phyloP scores from a whole-genome alignment of 2,113 vertebrate species.

The Hemiscyllium ocellatum region DNA sequence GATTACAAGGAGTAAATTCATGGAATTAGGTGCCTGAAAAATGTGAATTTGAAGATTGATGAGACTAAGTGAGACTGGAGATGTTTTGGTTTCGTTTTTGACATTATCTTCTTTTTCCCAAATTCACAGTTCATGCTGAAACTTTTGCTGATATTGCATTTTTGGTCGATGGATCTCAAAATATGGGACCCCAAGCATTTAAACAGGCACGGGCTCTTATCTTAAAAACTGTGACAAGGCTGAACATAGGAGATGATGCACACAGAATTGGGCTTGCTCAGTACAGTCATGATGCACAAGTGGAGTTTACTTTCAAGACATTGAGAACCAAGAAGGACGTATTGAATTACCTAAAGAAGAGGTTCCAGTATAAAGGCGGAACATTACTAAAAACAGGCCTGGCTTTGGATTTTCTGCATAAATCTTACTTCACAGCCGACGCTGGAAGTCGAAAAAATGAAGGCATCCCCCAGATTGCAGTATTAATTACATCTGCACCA shows the following conservation, averaged over 20 bases:
- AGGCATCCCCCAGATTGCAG: slow-evolving; percentile 56
- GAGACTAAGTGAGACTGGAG: neutral
- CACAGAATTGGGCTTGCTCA: slow-evolving; percentile 66
- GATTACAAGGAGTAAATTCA: neutral
- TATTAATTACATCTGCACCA: slow-evolving; percentile 59
- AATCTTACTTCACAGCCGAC: slow-evolving; percentile 50
- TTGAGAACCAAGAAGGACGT: slow-evolving; percentile 50
- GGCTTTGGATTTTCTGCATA: slow-evolving; percentile 53
- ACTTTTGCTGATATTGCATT: slow-evolving; percentile 67
- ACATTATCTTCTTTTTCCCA: neutral
- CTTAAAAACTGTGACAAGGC: slow-evolving; percentile 42
- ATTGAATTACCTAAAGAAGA: slow-evolving; percentile 41
- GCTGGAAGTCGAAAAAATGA: slow-evolving; percentile 55
- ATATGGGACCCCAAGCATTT: slow-evolving; percentile 43
- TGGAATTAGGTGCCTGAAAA: neutral
- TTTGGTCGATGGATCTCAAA: slow-evolving; percentile 62
- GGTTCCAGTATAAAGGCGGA: slow-evolving; percentile 45
- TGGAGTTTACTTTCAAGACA: slow-evolving; percentile 60
- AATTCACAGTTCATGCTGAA: slow-evolving; percentile 45
- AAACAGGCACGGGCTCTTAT: slow-evolving; percentile 49
- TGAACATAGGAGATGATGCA: slow-evolving; percentile 56
- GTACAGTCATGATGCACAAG: slow-evolving; percentile 50
- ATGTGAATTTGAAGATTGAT: neutral
- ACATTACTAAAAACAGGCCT: slow-evolving; percentile 47
- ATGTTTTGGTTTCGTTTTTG: neutral